Evolutionary conservation across 2,797 vertebrate genomes (phyloP), one percentile per base, ranked within the genome.

Genomic region (Etheostoma nigrum): DNA sequence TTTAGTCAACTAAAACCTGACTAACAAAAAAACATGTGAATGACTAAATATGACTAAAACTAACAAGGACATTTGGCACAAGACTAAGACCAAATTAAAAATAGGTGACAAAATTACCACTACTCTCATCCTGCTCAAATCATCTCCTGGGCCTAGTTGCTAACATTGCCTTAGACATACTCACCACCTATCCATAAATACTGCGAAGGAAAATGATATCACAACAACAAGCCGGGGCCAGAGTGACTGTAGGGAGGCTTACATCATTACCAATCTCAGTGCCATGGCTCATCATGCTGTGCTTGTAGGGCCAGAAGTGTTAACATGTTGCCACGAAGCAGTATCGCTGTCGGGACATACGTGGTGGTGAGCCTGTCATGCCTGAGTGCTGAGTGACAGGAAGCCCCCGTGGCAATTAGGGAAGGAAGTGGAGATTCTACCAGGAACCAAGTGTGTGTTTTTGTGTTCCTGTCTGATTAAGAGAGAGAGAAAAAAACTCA

Each of bases 261-360:
- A 74, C 83, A 86, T 92, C 85, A 91, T 79, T 89, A 89, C 88
- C 88, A 89, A 84, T 89, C 79, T 67, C 76, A 0, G 76, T 86
- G 88, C 80, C 86, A 88, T 15, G 65, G 83, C 81, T 84, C 84
- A 76, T 84, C 84, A 55, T 69, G 70, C 72, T 72, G 58, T 7
- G 76, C 74, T 79, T 60, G 72, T 58, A 67, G 12, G 70, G 79
- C 30, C 16, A 14, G 74, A 78, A 82, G 91, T 90, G 88, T 91
- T 86, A 89, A 92, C 74, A 67, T 67, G 87, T 88, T 86, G 82
- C 87, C 76, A 80, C 15, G 44, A 61, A 72, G 81, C 23, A 4
- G 82, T 83, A 76, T 88, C 60, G 13, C 81, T 81, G 79, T 85
- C 55, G 36, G 75, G 81, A 88, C 84, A 63, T 62, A 78, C 63